Conservation (phyloP, 2,888 invertebrate genomes). For the Epirrita christyi region DNA sequence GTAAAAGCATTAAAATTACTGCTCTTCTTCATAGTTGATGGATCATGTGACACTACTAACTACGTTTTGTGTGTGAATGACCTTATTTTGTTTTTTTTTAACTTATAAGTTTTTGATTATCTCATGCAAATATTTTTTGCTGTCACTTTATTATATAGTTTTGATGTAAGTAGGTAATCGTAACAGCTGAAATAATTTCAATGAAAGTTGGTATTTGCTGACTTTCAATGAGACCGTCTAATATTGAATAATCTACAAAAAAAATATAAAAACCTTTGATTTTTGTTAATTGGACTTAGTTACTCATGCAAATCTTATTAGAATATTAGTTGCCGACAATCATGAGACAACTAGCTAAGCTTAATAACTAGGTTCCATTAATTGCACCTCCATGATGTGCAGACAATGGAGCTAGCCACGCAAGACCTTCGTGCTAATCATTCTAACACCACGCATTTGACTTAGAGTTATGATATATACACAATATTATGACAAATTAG, state of each 20-base stretch:
- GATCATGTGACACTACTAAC: neutral
- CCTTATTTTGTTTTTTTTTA: too few species aligned
- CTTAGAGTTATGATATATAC: constrained; percentile 59
- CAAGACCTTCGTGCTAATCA: constrained; percentile 61
- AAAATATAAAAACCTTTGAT: constrained; percentile 8
- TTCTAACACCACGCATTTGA: constrained; percentile 58
- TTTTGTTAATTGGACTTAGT: constrained; percentile 31
- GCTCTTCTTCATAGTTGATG: neutral
- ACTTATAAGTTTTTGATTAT: too few species aligned
- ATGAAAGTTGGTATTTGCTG: too few species aligned
- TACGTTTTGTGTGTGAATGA: neutral
- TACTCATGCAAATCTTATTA: constrained; percentile 46
- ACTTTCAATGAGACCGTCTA: too few species aligned
- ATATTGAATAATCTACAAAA: neutral
- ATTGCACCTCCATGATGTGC: constrained; percentile 57
- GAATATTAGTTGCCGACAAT: constrained; percentile 44
- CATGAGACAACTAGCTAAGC: constrained; percentile 46
- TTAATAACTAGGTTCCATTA: constrained; percentile 56
- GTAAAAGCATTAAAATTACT: neutral
- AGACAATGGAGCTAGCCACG: constrained; percentile 62
- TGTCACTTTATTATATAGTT: too few species aligned
- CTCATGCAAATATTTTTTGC: too few species aligned
- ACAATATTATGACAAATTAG: constrained; percentile 72
- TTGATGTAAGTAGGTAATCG: too few species aligned
- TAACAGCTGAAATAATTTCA: too few species aligned